A percentile compares a stretch with the other conserved stretches of the same genome.
phyloP scores from a whole-genome alignment of 2,113 vertebrate species.

The Pangasianodon hypophthalmus region DNA sequence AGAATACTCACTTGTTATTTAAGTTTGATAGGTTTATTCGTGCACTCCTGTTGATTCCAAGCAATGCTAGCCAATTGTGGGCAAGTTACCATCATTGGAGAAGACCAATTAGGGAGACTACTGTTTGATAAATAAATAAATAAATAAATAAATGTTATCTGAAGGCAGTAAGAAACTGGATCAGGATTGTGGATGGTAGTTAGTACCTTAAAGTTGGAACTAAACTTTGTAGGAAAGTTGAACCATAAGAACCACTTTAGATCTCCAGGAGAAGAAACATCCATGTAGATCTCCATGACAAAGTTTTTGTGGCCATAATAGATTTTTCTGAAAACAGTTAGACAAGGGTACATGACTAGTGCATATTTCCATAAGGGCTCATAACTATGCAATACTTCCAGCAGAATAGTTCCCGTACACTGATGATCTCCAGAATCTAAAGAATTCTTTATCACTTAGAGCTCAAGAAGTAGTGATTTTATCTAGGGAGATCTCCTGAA shows the following conservation, averaged over 20 bases:
- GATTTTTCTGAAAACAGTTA: not conserved
- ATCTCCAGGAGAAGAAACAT: not conserved
- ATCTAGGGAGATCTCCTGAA: not conserved
- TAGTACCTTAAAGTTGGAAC: not conserved
- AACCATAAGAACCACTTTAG: not conserved
- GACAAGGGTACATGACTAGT: not conserved
- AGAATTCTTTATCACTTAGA: too few species aligned
- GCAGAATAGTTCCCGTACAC: not conserved
- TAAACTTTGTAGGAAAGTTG: not conserved
- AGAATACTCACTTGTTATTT: not conserved
- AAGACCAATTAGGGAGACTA: not conserved
- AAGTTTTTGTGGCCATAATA: not conserved
- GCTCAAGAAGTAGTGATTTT: not conserved
- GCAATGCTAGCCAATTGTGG: not conserved
- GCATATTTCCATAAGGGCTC: not conserved
- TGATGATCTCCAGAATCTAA: not conserved
- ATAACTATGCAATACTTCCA: not conserved
- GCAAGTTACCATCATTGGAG: not conserved
- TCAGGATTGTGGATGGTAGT: not conserved
- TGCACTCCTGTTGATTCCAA: not conserved
- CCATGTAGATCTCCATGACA: not conserved
- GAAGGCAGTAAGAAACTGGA: not conserved
- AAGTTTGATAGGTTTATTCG: not conserved
- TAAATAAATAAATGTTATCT: not conserved
- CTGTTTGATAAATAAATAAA: too few species aligned